Evolutionary conservation across 2,113 vertebrate species (phyloP).

Genomic region (Gobio gobio): DNA sequence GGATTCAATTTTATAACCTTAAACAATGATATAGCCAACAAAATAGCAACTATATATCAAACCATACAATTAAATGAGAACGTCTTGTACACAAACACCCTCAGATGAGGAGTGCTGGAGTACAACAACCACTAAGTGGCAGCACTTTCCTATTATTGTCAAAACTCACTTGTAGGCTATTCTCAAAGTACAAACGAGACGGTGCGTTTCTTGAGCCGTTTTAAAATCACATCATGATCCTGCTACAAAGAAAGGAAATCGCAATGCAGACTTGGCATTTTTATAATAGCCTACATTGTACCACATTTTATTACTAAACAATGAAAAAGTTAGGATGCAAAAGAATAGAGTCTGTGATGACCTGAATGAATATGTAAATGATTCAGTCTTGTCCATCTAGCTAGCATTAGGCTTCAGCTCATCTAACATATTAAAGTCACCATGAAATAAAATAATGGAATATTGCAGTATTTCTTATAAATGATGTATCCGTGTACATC

Average conservation of each 20-base stretch:
- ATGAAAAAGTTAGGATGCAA: too few relatives aligned
- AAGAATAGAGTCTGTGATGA: not conserved
- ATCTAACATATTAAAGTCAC: not conserved
- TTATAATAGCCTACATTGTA: too few relatives aligned
- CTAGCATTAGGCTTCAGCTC: not conserved
- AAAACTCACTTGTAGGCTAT: not conserved
- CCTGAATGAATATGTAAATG: not conserved
- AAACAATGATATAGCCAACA: not conserved
- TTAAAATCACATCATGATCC: not conserved
- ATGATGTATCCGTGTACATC: too few relatives aligned
- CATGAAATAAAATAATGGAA: too few relatives aligned
- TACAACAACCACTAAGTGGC: conserved; percentile 34
- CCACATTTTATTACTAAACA: not conserved
- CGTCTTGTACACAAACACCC: not conserved
- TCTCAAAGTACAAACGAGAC: not conserved
- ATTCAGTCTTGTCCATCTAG: not conserved
- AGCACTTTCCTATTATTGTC: conserved; percentile 5
- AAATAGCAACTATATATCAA: not conserved
- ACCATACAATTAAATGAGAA: not conserved
- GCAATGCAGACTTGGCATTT: not conserved
- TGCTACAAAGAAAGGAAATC: not conserved
- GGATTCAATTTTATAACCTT: not conserved
- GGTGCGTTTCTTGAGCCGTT: not conserved
- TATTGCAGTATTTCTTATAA: too few relatives aligned
- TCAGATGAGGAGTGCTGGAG: not conserved